Evolutionary conservation across 2,888 invertebrate genomes (phyloP), one percentile per base, ranked within the genome.

Genomic region (Zygothrica quintamaculata): DNA sequence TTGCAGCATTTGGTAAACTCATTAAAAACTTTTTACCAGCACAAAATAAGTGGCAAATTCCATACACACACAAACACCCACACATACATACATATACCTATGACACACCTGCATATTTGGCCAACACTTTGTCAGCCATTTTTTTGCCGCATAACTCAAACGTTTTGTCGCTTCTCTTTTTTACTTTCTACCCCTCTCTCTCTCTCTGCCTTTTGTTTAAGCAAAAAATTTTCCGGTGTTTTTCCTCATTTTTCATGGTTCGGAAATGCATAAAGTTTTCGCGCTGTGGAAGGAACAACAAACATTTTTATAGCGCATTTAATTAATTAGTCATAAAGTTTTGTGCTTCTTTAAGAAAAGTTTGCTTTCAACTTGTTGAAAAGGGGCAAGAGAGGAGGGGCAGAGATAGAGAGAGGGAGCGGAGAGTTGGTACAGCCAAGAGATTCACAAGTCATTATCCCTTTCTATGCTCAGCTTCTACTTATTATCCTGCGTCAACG

Each of bases 301-400:
- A 78, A 70, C 42, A 77, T 81, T 84, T 82, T 84, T 80, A 84
- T 72, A 80, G 84, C 78, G 80, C 77, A 82, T 84, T 84, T 84
- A 84, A 84, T 84, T 84, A 84, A 84, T 84, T 84, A 84, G 84
- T 84, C 84, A 82, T 78, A 84, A 84, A 84, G 80, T 84, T 84
- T 81, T 65, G 62, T 74, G 74, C 72, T 64, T 77, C 39, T 53
- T 43, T 16, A 46, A 60, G n/a, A n/a, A 66, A 74, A 79, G 73
- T 74, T 77, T 47, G 48, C 46, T 34, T 40, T 59, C 59, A 65
- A 34, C 57, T 53, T 61, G 37, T 29, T 29, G 18, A 0, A 18
- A 7, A 0, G 9, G 51, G 13, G 29, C 31, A 26, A 11, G 47
- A 0, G 26, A 7, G 0, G 9, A 47, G 13, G 29, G 34, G 33